Percentiles rank a stretch among this genome's conserved stretches.
phyloP scores from a whole-genome alignment of 2,113 vertebrate genomes.

The Crotalus viridis region DNA sequence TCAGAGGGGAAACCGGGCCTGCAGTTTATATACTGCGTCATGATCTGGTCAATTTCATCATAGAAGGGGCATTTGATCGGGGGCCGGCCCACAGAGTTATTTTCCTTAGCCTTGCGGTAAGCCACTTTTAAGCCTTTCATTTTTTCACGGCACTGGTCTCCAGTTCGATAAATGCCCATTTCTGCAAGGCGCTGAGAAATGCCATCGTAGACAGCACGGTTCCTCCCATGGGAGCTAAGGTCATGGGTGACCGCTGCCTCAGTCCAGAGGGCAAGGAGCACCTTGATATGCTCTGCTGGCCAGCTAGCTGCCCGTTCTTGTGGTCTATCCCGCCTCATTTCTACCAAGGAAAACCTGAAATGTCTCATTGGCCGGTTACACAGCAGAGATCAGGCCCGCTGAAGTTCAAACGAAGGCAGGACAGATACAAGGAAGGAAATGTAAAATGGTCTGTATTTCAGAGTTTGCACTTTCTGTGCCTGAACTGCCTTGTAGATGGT shows the following conservation, averaged over 20 bases:
- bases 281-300: constrained; percentile 35
- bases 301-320: constrained; percentile 35
- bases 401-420: background rate
- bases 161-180: constrained; percentile 35
- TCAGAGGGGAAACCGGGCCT: constrained; percentile 20
- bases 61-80: constrained; percentile 36
- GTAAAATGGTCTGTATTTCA: background rate
- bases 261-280: constrained; percentile 33
- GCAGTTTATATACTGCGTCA: constrained; percentile 24
- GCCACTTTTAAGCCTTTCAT: constrained; percentile 39
- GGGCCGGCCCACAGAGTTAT: constrained; percentile 14
- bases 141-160: constrained; percentile 34
- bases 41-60: constrained; percentile 39
- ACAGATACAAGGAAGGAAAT: background rate
- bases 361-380: background rate
- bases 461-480: background rate
- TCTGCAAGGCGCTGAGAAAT: constrained; percentile 33
- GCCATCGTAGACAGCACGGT: constrained; percentile 27
- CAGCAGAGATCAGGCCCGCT: background rate
- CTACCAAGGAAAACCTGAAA: background rate
- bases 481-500: background rate
- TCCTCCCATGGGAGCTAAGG: constrained; percentile 27
- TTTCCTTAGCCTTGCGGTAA: constrained; percentile 37
- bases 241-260: constrained; percentile 30
- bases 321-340: constrained; percentile 29